A percentile compares a stretch with the other conserved stretches of the same genome.
Evolutionary conservation across 2,888 invertebrate genomes (phyloP).

Genomic region (Balanococcus diminutus): DNA sequence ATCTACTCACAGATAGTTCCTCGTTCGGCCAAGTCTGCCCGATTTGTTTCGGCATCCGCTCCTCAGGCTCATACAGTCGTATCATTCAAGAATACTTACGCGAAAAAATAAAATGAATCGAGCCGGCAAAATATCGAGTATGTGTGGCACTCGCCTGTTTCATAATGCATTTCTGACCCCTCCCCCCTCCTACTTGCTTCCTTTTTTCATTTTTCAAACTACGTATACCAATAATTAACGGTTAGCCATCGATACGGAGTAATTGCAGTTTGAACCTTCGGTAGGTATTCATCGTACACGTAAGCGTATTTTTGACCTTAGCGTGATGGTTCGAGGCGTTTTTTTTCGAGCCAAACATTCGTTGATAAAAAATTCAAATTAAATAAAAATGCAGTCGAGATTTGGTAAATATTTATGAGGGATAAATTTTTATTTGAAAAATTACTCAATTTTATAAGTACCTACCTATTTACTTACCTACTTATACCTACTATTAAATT

Average conservation of each 20-base stretch:
- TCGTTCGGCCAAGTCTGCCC: background rate
- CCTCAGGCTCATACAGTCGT: too few relatives aligned
- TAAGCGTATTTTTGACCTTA: slow-evolving; percentile 9
- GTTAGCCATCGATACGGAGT: background rate
- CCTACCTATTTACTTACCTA: too few relatives aligned
- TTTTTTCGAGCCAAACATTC: background rate
- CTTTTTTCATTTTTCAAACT: background rate
- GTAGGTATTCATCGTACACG: background rate
- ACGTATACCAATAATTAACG: slow-evolving; percentile 42
- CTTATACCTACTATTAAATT: too few relatives aligned
- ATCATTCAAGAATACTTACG: slow-evolving; percentile 31
- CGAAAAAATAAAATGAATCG: background rate
- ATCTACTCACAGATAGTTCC: background rate
- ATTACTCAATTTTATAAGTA: too few relatives aligned
- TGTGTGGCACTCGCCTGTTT: slow-evolving; percentile 20
- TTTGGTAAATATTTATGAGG: too few relatives aligned
- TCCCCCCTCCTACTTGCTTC: background rate
- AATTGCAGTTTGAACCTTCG: slow-evolving; percentile 18
- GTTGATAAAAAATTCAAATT: too few relatives aligned
- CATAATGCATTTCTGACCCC: background rate
- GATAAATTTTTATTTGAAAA: too few relatives aligned
- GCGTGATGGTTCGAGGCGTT: too few relatives aligned
- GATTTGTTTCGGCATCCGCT: background rate
- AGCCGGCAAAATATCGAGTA: background rate
- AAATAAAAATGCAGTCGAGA: background rate